Conservation (phyloP, 1,140 invertebrate species). For the Sarcophaga bullata region DNA sequence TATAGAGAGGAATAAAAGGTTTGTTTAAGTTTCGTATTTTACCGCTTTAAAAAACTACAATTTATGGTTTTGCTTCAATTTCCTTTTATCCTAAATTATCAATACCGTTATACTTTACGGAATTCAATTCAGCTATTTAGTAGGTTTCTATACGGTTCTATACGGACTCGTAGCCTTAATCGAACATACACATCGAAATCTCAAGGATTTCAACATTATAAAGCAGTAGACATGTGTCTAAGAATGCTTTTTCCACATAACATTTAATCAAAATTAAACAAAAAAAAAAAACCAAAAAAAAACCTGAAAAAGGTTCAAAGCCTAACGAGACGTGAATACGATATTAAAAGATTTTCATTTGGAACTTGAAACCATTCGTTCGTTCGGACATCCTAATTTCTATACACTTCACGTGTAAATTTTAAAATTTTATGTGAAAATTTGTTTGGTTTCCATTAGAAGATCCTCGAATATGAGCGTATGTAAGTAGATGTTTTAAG, state of each 20-base stretch:
- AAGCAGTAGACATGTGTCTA: no score
- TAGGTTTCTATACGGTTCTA: neutral
- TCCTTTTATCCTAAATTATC: constrained; percentile 6
- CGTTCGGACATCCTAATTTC: neutral
- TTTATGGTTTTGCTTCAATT: constrained; percentile 9
- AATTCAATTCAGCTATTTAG: neutral
- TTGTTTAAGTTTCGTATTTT: constrained; percentile 2
- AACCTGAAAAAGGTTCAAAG: neutral
- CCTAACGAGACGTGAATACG: neutral
- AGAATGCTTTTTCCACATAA: neutral
- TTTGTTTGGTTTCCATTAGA: neutral
- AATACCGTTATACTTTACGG: neutral
- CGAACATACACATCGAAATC: no score
- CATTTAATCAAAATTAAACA: no score
- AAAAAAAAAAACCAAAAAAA: no score
- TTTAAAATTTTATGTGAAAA: constrained; percentile 1
- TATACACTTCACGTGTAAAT: neutral
- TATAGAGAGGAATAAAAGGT: neutral
- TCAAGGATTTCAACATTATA: no score
- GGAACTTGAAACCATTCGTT: neutral
- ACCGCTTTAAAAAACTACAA: constrained; percentile 2
- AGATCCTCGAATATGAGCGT: neutral
- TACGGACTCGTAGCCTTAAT: no score
- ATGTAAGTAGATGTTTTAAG: neutral
- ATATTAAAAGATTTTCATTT: neutral